These are phyloP conservation scores for Arctia plantaginis DNA, from an alignment of 2,888 invertebrate genomes.

Conservation along the genomic window DNA sequence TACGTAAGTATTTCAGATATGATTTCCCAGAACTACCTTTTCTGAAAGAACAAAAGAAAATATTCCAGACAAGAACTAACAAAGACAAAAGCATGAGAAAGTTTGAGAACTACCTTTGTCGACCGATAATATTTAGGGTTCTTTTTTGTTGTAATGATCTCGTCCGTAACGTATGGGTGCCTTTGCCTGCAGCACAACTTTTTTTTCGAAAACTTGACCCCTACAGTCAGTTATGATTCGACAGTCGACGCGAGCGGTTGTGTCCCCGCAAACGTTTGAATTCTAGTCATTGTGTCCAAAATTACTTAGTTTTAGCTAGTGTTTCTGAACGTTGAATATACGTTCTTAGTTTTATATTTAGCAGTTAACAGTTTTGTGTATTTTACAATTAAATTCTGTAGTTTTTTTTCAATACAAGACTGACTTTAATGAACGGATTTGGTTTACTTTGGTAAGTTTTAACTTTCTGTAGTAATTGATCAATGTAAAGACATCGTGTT, in stretches of 20 bases:
- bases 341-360: conserved; percentile 62
- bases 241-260: conserved; percentile 81
- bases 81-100: conserved; percentile 43
- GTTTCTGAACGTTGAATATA: conserved; percentile 58
- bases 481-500: neutral
- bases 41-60: neutral
- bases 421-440: conserved; percentile 83
- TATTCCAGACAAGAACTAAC: neutral
- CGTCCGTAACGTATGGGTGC: conserved; percentile 84
- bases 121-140: conserved; percentile 83
- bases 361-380: conserved; percentile 59
- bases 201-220: conserved; percentile 82
- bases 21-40: neutral
- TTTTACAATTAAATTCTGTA: conserved; percentile 48
- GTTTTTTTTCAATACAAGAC: conserved; percentile 53
- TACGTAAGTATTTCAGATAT: neutral
- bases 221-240: conserved; percentile 81
- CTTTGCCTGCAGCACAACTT: conserved; percentile 75
- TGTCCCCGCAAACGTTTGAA: conserved; percentile 70
- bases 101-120: conserved; percentile 73
- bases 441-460: conserved; percentile 82
- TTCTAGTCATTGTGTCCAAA: conserved; percentile 86
- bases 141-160: conserved; percentile 85
- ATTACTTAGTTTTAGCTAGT: conserved; percentile 63
- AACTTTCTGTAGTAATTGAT: neutral